These are phyloP conservation scores for Parambassis ranga DNA, from an alignment of 2,797 vertebrate genomes.

Conservation along the genomic window DNA sequence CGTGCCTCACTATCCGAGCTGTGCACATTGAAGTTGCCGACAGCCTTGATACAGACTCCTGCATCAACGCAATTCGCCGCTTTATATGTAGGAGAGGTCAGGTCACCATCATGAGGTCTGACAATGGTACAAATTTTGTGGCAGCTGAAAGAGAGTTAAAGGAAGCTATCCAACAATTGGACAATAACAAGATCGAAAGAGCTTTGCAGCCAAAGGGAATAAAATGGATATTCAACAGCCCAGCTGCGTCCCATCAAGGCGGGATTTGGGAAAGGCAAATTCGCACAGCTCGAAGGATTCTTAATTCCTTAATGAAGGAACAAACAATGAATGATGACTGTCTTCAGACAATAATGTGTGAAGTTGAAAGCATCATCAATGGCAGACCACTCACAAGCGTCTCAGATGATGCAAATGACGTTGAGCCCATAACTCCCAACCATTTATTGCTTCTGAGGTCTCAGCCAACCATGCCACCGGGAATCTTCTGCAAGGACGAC, in stretches of 20 bases:
- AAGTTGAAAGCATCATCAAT: background rate
- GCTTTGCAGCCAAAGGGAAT: background rate
- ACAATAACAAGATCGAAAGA: background rate
- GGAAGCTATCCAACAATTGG: background rate
- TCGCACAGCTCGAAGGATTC: background rate
- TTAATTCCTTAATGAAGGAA: background rate
- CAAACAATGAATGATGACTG: background rate
- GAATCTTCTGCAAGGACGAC: background rate
- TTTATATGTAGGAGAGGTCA: background rate
- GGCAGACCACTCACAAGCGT: background rate
- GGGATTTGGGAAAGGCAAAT: background rate
- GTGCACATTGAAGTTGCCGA: background rate
- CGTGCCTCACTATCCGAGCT: background rate
- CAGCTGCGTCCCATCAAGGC: background rate
- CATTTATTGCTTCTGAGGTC: background rate
- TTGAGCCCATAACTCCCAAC: background rate
- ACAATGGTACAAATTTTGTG: constrained; percentile 2
- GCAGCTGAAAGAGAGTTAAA: background rate
- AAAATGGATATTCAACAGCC: constrained; percentile 12
- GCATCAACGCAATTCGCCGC: background rate
- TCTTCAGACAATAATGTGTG: background rate
- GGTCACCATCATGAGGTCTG: background rate
- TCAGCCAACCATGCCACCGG: background rate
- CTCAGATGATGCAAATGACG: background rate
- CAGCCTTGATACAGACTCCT: background rate